Base-by-base conservation (phyloP, 2,797 vertebrate species). In the Poliocrania exsul region DNA sequence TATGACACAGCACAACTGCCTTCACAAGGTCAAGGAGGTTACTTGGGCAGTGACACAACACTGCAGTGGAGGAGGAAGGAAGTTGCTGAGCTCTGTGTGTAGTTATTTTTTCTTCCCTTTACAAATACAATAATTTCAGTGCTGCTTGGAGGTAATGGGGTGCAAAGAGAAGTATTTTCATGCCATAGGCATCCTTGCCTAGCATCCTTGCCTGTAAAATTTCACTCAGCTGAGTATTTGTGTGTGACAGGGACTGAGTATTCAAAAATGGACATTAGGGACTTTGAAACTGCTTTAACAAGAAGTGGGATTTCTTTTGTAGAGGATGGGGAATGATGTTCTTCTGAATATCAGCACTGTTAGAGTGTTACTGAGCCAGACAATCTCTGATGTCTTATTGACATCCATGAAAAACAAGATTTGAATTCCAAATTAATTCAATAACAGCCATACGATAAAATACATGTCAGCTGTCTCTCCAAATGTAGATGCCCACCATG, bases 21-120 rank as follows among this genome's bases (percentile, higher is more conserved):
- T 67, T 56, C 29, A 5, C 23, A 14, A 3, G 2, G 18, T 7
- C 44, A 31, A 25, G 49, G 78, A 78, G n/a, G 13, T 5, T 10
- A 11, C 58, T 38, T 57, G 38, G 53, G 25, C 1, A 2, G 20
- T 25, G 42, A 37, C 7, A 12, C 1, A n/a, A 3, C 19, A 7
- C 33, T 51, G 31, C 23, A 37, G n/a, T 8, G 21, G 23, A 79
- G 19, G 35, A 90, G 50, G 15, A 82, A 31, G 18, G 56, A 77
- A 80, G 26, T 51, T 69, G 75, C 8, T 50, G 35, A 78, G 19
- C 17, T 47, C 10, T 58, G 47, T 15, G 9, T n/a, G 35, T 40
- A 83, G 25, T 44, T 66, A 10, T 35, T 78, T 89, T 51, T 56
- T 21, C 12, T 20, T 81, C 56, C 16, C 31, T 11, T 62, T 64